These are phyloP conservation scores for Hippolais icterina DNA, from an alignment of 2,113 vertebrate genomes.

Conservation along the genomic window DNA sequence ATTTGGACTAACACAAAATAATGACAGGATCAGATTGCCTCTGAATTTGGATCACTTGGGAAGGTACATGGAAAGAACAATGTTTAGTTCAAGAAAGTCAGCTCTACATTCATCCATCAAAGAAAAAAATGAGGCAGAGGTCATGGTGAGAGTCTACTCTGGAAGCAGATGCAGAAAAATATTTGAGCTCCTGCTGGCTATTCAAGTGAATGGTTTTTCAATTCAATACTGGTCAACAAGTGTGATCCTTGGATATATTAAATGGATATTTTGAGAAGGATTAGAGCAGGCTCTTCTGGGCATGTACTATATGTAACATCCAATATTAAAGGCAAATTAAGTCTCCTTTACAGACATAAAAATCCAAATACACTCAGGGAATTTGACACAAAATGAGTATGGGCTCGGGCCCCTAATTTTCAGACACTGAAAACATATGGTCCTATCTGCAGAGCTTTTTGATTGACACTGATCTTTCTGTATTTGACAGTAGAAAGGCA, in stretches of 20 bases:
- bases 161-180: neutral
- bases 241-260: neutral
- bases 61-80: neutral
- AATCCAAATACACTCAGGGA: neutral
- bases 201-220: neutral
- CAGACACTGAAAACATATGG: neutral
- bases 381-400: neutral
- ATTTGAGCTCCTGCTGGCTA: neutral
- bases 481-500: neutral
- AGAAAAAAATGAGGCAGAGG: neutral
- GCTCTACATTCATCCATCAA: neutral
- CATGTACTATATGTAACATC: neutral
- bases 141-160: neutral
- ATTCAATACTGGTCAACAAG: neutral
- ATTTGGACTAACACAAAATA: neutral
- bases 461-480: neutral
- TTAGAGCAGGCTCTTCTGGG: neutral
- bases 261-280: neutral
- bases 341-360: neutral
- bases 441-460: neutral
- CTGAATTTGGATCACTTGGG: neutral
- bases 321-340: neutral
- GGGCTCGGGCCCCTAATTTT: neutral
- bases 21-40: neutral
- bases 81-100: neutral